Base-by-base conservation (phyloP, 1,140 invertebrate species). In the Psilanteris sp. region DNA sequence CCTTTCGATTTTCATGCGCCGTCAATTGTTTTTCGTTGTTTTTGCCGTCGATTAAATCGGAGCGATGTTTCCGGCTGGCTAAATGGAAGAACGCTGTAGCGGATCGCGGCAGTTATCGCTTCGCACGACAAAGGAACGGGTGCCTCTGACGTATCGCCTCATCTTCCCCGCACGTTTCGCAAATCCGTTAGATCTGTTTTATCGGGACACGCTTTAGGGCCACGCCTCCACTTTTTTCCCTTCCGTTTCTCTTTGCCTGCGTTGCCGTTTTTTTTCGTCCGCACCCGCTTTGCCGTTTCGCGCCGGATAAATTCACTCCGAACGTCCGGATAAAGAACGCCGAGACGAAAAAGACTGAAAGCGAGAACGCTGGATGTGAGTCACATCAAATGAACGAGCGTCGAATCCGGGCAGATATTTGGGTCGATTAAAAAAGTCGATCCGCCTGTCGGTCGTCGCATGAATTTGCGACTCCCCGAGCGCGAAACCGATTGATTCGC, bases 31-130 rank as follows among this genome's bases (percentile, higher is more conserved):
- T 59, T 8, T 10, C 34, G 3, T 15, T 44, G 1, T 41, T 64
- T 43, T 64, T 20, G 27, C 29, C 27, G 18, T 48, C 48, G 37
- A 44, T 46, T 57, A 9, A 32, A 39, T 15, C 18, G 13, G 16
- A 9, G 16, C 22, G 76, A 48, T 77, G 80, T 80, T 85, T 79
- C 75, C 70, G 75, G 77, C 68, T 78, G 79, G 79, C 80, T 84
- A 85, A 85, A 85, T 85, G 83, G 84, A 85, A 84, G 82, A 85
- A 84, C 83, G 81, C 50, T 85, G 84, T 85, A 78, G 57, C 62
- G 31, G 64, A 41, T 57, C 44, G 55, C 57, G 43, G 57, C 71
- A 22, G 37, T 43, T 48, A 36, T 73, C 54, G 52, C 52, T 73
- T 79, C 72, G 50, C 59, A 37, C 41, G 76, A 78, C 78, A 78